Base-by-base conservation (phyloP, 2,888 invertebrate species). In the Tenthredo scrophulariae region DNA sequence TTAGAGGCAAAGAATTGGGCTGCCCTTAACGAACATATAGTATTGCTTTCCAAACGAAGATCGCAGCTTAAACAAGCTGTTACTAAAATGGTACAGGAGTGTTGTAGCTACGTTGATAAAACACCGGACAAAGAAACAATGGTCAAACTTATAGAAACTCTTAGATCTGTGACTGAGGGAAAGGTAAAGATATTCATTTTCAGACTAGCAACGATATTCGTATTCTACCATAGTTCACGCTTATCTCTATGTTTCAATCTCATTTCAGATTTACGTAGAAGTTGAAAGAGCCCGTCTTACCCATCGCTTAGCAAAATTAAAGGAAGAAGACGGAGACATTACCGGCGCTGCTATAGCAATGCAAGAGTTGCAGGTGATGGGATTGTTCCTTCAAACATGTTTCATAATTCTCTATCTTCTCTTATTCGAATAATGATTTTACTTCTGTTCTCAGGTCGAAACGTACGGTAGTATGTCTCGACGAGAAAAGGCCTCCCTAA, bases 381-480 rank as follows among this genome's bases (percentile, higher is more conserved):
- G 13, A 62, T 62, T 85, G 6, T 40, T 3, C 67, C 29, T 62
- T 67, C 13, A 67, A 33, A 62, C 13, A 13, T 15, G 29, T 46
- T n/a, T 7, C 40, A 54, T 43, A 54, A 13, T 58, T 37, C n/a
- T 58, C 26, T 46, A 10, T 26, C 4, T 46, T 9, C 33, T 13
- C 15, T 65, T 54, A 43, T 22, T 40, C 0, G 0, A 9, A 9
- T n/a, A 10, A 62, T 26, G 22, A 62, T 43, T 65, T 58, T 37
- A 15, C 46, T 84, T 29, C n/a, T 33, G 5, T 26, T 22, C 37
- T 7, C 26, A 92, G 92, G 96, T 97, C 13, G 99, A 99, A 94
- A 99, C 99, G 0, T 99, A 98, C 92, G 99, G 99, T 4, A 99
- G 99, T 0, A 99, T 99, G 99, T 98, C 99, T 87, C 98, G 98